Evolutionary conservation across 1,140 invertebrate species (phyloP), one percentile per base, ranked within the genome.

Genomic region (Hypothenemus hampei): DNA sequence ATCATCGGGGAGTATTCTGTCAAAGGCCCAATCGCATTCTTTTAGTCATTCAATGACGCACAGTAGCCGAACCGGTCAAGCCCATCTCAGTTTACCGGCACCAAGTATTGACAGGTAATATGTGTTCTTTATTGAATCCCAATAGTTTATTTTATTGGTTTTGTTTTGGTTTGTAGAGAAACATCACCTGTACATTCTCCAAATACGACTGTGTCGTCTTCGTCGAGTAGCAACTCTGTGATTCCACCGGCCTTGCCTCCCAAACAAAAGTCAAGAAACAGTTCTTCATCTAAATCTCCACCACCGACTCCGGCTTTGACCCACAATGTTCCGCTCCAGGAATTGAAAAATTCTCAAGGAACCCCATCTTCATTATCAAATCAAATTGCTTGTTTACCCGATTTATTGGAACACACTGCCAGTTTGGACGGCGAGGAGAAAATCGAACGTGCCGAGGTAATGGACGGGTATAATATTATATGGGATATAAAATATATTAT

Each of bases 191-290:
- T 67, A 51, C 64, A 64, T 58, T 65, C 64, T 15, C 65, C 65
- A 15, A 65, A 61, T 40, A 39, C 53, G 6, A 52, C 56, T 1
- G 18, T 47, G 1, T 60, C 58, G 6, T 56, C 61, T 11, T 46
- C 58, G 5, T 56, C 56, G 8, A 40, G 48, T 16, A 51, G 48
- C 10, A 51, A 45, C 33, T 55, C 59, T 4, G 37, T 57, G 11
- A 16, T 66, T 55, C 86, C 86, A 29, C 89, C 87, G 11, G 87
- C 86, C 13, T 71, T 91, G 59, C 89, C 88, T 46, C 89, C 89
- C 43, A 90, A 91, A 73, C 63, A 66, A 56, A 52, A 62, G 45
- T 50, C 48, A 15, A 61, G 53, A n/a, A n/a, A n/a, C 13, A 64
- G 55, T 31, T 57, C 48, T 44, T 65, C 63, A n/a, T 59, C 65